Evolutionary conservation across 2,888 invertebrate species (phyloP), one percentile per base, ranked within the genome.

Genomic region (Orgyia antiqua): DNA sequence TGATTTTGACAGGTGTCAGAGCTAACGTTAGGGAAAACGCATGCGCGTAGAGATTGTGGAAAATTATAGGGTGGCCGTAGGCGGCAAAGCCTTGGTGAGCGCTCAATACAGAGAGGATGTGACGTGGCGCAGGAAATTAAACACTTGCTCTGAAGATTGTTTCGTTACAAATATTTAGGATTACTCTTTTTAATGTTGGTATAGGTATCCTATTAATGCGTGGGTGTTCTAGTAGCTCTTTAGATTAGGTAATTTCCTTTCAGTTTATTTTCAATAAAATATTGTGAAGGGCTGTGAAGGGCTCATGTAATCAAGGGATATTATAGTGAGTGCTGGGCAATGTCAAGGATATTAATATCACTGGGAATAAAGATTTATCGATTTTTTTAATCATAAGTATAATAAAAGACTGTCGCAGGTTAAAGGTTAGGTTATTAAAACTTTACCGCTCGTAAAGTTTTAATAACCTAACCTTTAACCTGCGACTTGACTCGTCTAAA

Each of bases 1-100:
- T 62, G 68, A 52, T 52, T 74, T 66, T 80, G 80, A 78, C 83
- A 79, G 68, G 48, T 73, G 78, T 72, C 71, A 73, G 19, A 32
- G 68, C 75, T 72, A 74, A 72, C 57, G 72, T 39, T 43, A 25
- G 33, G 28, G 7, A 2, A 10, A 39, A 42, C 64, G 72, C 82
- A 68, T 69, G 80, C 78, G 78, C 48, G 13, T 7, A 27, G 17
- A 26, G 15, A 26, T 35, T 36, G 33, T 56, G 57, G 57, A 60
- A 57, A 58, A 51, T 58, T 59, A 52, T 49, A 51, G 52, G 53
- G 39, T 39, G 51, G 40, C n/a, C n/a, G n/a, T n/a, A n/a, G n/a
- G 48, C 44, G 52, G 47, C 43, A 50, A 46, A 40, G 42, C 42
- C 45, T 29, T 54, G 51, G 54, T 37, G 55, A 44, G 45, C 67